Base-by-base conservation (phyloP, 2,797 vertebrate genomes). In the Limosa lapponica region DNA sequence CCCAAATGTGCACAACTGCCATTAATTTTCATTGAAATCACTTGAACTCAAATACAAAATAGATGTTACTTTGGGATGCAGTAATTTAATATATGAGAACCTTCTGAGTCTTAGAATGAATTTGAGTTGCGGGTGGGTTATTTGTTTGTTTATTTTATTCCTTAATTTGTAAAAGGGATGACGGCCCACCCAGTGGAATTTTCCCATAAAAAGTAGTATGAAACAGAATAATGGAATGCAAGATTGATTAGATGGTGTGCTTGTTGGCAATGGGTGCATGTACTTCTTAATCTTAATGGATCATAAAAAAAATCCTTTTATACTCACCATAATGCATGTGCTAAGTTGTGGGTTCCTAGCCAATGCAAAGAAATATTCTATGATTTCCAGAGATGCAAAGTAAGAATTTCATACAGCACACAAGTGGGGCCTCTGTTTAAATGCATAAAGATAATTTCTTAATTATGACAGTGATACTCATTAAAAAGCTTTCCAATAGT, bases 151-250 rank as follows among this genome's bases (percentile, higher is more conserved):
- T 94, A 87, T 90, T 96, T 93, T 95, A 90, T 91, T 86, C 55
- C 48, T 84, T 96, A 89, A 94, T 87, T 95, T 95, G 71, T 94
- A 95, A 95, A 95, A 94, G 52, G 48, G 54, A 92, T 78, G 83
- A 89, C 1, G 15, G 93, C 93, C 96, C 94, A 96, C 95, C 95
- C 93, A 95, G 94, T 87, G 90, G 93, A 96, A 96, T 95, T 97
- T 96, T 96, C 95, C 93, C 95, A 96, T 95, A 82, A 96, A 96
- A 96, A 96, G 91, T 82, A 90, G 83, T 72, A 93, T 95, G 92
- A 96, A 97, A 82, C 83, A 95, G 57, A 93, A 74, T 83, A 95
- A 93, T 71, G 90, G 90, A 95, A 94, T 96, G 90, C 73, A 77
- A 88, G 59, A 95, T 71, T 97, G 91, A 95, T 97, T 96, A 96